Evolutionary conservation across 2,113 vertebrate species (phyloP), one percentile per base, ranked within the genome.

Genomic region (Leucopsar rothschildi): DNA sequence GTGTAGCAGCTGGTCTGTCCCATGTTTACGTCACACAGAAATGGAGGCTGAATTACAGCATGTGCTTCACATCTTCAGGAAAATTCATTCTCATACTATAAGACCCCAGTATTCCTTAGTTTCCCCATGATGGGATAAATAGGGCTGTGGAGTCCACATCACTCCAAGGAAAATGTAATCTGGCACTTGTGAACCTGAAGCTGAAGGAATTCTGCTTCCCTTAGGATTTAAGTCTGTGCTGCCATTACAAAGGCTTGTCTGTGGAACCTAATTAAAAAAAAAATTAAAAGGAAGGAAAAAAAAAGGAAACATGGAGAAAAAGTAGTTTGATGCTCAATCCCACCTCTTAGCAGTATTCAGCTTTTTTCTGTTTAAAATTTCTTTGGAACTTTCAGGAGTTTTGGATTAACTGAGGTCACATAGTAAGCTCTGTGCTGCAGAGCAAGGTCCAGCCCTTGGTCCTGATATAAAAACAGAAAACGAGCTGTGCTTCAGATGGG

Each of bases 401-500:
- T 44, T 39, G 76, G 15, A 63, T 56, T n/a, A 59, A 40, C 76
- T 80, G 10, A 0, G 52, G 22, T 49, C 44, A 9, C 2, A 8
- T 15, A 1, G 9, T 39, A 27, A 49, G 44, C 18, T 81, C 19
- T 21, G 28, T 33, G 35, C 80, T 75, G 71, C 71, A 49, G 76
- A 76, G 52, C 47, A 40, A 50, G 39, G 77, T 68, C 61, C 80
- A 47, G 44, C 24, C 47, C 65, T 80, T 83, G 61, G 20, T 71
- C 42, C 47, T 0, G 2, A 2, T 6, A 12, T 0, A 76, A 39
- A 42, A 44, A 28, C 2, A 10, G 50, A 20, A 42, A 72, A 39
- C 16, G 31, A 24, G 4, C 8, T 53, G 49, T 6, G 9, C 47
- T 73, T 73, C 28, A 8, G 4, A 4, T 5, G 5, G 45, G 47